Evolutionary conservation across 2,888 invertebrate species (phyloP), one percentile per base, ranked within the genome.

Genomic region (Sisyra nigra): DNA sequence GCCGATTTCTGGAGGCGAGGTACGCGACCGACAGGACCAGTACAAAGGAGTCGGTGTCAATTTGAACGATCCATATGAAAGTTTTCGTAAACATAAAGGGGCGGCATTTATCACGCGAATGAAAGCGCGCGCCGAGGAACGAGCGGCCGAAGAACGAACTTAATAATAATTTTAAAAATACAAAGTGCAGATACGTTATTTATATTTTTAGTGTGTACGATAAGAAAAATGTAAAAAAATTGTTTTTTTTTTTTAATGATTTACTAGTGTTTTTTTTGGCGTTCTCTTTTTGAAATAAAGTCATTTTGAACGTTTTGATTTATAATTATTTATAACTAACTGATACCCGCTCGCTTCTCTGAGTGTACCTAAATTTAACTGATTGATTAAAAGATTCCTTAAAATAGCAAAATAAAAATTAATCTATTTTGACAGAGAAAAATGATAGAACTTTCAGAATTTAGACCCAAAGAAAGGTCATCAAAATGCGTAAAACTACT

Each of bases 11-110:
- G 91, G 88, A 0, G 93, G 91, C 37, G 82, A 87, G 52, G 87
- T 82, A 14, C 71, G 97, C 8, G 94, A 97, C 59, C 75, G 80
- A 50, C 80, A 80, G 54, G 94, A 97, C 62, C 84, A 88, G 68
- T 97, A 91, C 64, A 93, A 74, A 72, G 97, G 97, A 48, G 79
- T 97, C 46, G 97, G 96, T 37, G 80, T 89, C 49, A 86, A 86
- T 60, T 67, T 89, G 47, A 88, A 87, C 57, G 96, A 96, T 67
- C 94, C 94, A 0, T 96, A 93, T 58, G 96, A 96, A 65, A 91
- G 89, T 66, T 96, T 94, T 66, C 76, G 96, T 52, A 96, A 96
- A 67, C 89, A 86, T 64, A 91, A 91, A 66, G 91, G 91, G 46
- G 88, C 89, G 55, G 89, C 91, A 51, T 92, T 91, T 68, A 91